phyloP scores from a whole-genome alignment of 64 coral and sea anemone species.

The Trachythela sp. region DNA sequence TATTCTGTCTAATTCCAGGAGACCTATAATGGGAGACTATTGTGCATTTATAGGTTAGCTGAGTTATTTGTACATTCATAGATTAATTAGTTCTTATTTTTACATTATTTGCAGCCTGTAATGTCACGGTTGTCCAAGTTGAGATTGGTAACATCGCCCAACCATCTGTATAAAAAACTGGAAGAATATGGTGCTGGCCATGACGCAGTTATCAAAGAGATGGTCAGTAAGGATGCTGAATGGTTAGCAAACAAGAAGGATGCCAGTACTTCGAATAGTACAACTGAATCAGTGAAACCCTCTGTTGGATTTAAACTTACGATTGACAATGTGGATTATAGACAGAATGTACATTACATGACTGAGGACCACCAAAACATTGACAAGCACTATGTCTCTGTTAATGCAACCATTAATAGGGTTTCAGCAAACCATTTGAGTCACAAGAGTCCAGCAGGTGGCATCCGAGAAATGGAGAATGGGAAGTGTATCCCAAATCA shows the following conservation, averaged over 20 bases:
- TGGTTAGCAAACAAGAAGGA: neutral
- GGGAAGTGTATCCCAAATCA: neutral
- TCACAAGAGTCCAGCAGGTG: neutral
- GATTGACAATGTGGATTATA: constrained; percentile 8
- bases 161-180: constrained; percentile 35
- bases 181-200: constrained; percentile 62
- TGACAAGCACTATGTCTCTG: neutral
- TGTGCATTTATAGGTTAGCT: too few species aligned
- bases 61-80: too few species aligned
- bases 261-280: too few species aligned
- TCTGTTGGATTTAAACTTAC: neutral
- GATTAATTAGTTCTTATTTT: neutral
- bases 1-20: too few species aligned
- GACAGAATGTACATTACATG: neutral
- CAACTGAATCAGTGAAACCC: neutral
- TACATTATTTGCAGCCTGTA: neutral
- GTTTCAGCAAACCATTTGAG: neutral
- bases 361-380: neutral
- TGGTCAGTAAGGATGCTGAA: neutral
- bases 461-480: neutral
- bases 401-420: constrained; percentile 7
- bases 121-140: neutral
- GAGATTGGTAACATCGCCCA: constrained; percentile 13
- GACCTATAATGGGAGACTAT: too few species aligned
- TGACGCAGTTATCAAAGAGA: neutral